phyloP scores from a whole-genome alignment of 2,888 invertebrate species.

The Epirrhoe tristata region DNA sequence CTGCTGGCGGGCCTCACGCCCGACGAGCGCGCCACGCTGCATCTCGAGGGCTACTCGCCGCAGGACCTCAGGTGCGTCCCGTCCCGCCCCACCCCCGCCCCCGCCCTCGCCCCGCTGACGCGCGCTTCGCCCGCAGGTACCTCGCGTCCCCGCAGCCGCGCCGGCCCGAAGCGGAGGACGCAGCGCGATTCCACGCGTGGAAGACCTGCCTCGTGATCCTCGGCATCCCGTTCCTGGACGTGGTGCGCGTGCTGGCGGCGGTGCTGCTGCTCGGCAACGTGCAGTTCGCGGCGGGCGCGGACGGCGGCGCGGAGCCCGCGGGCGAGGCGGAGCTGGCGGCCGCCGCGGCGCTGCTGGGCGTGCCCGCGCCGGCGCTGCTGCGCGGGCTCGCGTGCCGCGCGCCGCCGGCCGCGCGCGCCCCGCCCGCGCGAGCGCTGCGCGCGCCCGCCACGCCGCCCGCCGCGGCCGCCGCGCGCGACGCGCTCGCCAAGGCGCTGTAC shows the following conservation, averaged over 20 bases:
- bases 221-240: conserved; percentile 97
- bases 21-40: conserved; percentile 94
- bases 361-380: conserved; percentile 90
- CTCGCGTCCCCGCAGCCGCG: conserved; percentile 88
- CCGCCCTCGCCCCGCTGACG: conserved; percentile 14
- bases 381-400: conserved; percentile 92
- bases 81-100: neutral
- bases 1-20: conserved; percentile 94
- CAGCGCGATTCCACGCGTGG: conserved; percentile 92
- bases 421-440: conserved; percentile 92
- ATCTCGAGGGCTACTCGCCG: conserved; percentile 93
- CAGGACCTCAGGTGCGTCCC: conserved; percentile 90
- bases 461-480: conserved; percentile 95
- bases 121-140: conserved; percentile 77
- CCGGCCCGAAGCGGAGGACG: conserved; percentile 80
- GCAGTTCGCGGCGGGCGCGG: conserved; percentile 92
- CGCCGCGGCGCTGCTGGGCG: conserved; percentile 91
- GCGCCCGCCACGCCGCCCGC: conserved; percentile 91
- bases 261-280: conserved; percentile 96
- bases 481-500: conserved; percentile 95
- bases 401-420: conserved; percentile 42
- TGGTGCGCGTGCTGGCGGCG: conserved; percentile 95
- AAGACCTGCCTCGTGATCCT: conserved; percentile 95
- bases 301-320: conserved; percentile 90
- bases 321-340: conserved; percentile 94